Percentiles rank a stretch among this genome's conserved stretches.
Conservation (phyloP, 2,888 invertebrate species). For the Lordiphosa fenestrarum region DNA sequence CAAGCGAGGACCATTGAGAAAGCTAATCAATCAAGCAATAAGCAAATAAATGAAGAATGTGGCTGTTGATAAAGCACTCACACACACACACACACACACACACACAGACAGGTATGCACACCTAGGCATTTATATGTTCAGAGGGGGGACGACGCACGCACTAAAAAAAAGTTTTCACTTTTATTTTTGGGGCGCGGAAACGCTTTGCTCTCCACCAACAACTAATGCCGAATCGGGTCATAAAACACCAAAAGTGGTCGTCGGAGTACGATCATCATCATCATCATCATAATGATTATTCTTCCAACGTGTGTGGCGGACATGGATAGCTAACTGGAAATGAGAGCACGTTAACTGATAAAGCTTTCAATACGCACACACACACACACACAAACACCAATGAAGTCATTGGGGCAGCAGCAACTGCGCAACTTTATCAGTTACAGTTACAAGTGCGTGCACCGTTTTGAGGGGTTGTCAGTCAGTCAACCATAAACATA, state of each 20-base stretch:
- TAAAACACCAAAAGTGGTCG: slow-evolving; percentile 6
- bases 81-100: too few species aligned
- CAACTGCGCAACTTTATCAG: slow-evolving; percentile 26
- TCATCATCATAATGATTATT: slow-evolving; percentile 5
- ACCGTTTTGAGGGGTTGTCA: slow-evolving; percentile 9
- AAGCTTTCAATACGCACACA: slow-evolving; percentile 6
- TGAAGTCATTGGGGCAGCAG: slow-evolving; percentile 1
- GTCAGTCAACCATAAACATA: too few species aligned
- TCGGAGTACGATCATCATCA: slow-evolving; percentile 6
- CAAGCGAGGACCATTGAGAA: slow-evolving; percentile 1
- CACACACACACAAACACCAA: slow-evolving; percentile 1
- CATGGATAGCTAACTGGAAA: slow-evolving; percentile 10
- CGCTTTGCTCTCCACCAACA: slow-evolving; percentile 21
- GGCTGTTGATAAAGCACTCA: slow-evolving; percentile 47
- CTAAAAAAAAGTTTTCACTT: slow-evolving; percentile 58
- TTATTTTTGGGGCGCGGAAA: slow-evolving; percentile 67
- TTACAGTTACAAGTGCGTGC: slow-evolving; percentile 45
- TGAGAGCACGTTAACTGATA: slow-evolving; percentile 7
- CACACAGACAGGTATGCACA: too few species aligned
- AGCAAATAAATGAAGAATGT: slow-evolving; percentile 65
- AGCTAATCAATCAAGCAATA: slow-evolving; percentile 58
- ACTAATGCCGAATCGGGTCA: slow-evolving; percentile 7
- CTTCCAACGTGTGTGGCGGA: slow-evolving; percentile 6
- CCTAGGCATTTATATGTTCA: too few species aligned
- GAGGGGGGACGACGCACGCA: slow-evolving; percentile 17